These are phyloP conservation scores for Crocodylus rhombifer DNA, from an alignment of 2,797 vertebrate genomes.

Conservation along the genomic window DNA sequence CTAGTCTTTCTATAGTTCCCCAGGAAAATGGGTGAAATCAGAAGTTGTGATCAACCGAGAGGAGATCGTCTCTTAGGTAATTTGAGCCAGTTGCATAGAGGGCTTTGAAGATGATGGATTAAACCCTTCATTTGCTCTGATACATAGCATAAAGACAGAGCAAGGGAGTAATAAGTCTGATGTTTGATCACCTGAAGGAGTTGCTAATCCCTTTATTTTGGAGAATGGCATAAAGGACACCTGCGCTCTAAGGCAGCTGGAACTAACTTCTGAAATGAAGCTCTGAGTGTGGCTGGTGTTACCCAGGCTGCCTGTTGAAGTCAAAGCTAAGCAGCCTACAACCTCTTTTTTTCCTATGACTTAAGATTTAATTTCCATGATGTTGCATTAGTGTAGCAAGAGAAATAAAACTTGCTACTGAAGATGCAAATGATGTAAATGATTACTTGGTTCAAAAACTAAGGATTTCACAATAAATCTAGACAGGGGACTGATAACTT, in stretches of 20 bases:
- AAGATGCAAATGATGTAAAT: too few relatives aligned
- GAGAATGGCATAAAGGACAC: too few relatives aligned
- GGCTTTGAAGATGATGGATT: background rate
- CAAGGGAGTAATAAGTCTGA: background rate
- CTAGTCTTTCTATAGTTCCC: fast-evolving
- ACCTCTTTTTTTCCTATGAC: too few relatives aligned
- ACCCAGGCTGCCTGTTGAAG: too few relatives aligned
- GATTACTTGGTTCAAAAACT: too few relatives aligned
- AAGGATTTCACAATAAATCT: too few relatives aligned
- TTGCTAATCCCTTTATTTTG: background rate
- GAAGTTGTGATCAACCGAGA: background rate
- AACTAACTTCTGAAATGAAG: too few relatives aligned
- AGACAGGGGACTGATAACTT: too few relatives aligned
- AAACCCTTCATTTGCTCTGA: slow-evolving; percentile 7
- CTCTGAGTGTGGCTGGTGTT: too few relatives aligned
- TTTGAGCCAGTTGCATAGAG: background rate
- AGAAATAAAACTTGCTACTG: background rate
- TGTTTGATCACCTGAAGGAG: background rate
- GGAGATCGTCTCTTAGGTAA: fast-evolving
- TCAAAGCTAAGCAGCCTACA: too few relatives aligned
- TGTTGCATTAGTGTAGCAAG: background rate
- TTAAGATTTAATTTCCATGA: background rate
- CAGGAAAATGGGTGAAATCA: fast-evolving
- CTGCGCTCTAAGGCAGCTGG: too few relatives aligned
- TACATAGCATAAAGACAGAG: too few relatives aligned